Evolutionary conservation across 2,113 vertebrate species (phyloP), one percentile per base, ranked within the genome.

Genomic region (Podiceps cristatus): DNA sequence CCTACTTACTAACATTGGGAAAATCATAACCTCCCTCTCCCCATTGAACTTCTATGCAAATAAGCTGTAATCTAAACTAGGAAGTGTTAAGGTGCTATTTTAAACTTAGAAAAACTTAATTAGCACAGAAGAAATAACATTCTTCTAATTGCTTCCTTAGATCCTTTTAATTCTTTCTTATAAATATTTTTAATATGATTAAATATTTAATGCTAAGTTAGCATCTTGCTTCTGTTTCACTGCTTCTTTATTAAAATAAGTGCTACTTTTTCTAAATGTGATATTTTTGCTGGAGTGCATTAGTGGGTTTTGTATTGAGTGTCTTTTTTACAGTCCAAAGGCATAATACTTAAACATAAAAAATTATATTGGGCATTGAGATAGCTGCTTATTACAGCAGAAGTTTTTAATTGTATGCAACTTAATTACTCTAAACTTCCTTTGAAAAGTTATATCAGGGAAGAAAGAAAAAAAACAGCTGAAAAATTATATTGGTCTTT

Each of bases 201-300:
- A 83, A 83, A 76, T 55, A 59, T 72, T 83, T 67, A 59, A 82
- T 45, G 11, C 20, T 79, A 27, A 49, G 16, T 28, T 55, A 37
- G 5, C 29, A 84, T 55, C 27, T 75, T 58, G 10, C 6, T 66
- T 81, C 33, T 49, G 1, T 53, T 78, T 78, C 47, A 58, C 1
- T 53, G 7, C 4, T 83, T 53, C 49, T 76, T 78, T 50, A 22
- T 63, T 75, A 63, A 91, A 72, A 37, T 33, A 76, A 72, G 13
- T 31, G 1, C 28, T 67, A 5, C 14, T 91, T 88, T 86, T 86
- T 45, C 10, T n/a, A 83, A 17, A 18, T 0, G 0, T 67, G 27
- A 24, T 25, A 35, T 50, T 79, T 76, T 12, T n/a, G 1, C 49
- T 42, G 3, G 16, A 47, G 31, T 75, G 3, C 9, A 20, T 80